Conservation (phyloP, 2,888 invertebrate species). For the Brachypalpus laphriformis region DNA sequence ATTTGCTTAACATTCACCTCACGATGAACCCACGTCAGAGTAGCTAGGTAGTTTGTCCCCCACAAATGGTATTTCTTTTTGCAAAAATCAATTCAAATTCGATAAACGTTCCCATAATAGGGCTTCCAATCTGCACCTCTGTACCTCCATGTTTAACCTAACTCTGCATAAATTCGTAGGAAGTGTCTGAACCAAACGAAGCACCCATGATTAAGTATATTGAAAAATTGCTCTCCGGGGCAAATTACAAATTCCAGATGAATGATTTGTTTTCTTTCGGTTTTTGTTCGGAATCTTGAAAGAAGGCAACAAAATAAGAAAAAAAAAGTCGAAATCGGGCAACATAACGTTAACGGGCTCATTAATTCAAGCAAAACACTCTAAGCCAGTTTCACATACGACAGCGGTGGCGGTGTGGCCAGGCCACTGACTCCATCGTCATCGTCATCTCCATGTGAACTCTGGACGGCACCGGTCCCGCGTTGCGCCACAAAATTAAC, state of each 20-base stretch:
- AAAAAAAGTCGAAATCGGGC: slow-evolving; percentile 33
- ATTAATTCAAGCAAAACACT: slow-evolving; percentile 50
- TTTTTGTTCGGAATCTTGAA: background rate
- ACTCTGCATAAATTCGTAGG: slow-evolving; percentile 28
- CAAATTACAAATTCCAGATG: slow-evolving; percentile 36
- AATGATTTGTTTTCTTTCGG: slow-evolving; percentile 14
- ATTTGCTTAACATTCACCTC: slow-evolving; percentile 51
- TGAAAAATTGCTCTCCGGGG: slow-evolving; percentile 18
- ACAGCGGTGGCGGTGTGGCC: slow-evolving; percentile 31
- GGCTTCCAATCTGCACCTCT: slow-evolving; percentile 30
- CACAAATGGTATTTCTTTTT: slow-evolving; percentile 28
- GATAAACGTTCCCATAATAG: slow-evolving; percentile 49
- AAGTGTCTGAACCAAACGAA: slow-evolving; percentile 9
- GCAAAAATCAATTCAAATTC: slow-evolving; percentile 60
- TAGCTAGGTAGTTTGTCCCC: background rate
- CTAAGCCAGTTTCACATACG: slow-evolving; percentile 38
- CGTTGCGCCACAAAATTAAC: slow-evolving; percentile 58
- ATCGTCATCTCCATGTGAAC: slow-evolving; percentile 51
- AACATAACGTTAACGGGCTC: slow-evolving; percentile 52
- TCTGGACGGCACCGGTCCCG: slow-evolving; percentile 25
- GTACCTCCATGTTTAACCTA: slow-evolving; percentile 12
- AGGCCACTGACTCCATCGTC: slow-evolving; percentile 57
- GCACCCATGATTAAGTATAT: slow-evolving; percentile 8
- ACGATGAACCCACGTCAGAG: slow-evolving; percentile 49
- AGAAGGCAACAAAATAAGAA: slow-evolving; percentile 10